Percentiles rank a stretch among this genome's conserved stretches.
Evolutionary conservation across 2,113 vertebrate species (phyloP).

Genomic region (Aldabrachelys gigantea): DNA sequence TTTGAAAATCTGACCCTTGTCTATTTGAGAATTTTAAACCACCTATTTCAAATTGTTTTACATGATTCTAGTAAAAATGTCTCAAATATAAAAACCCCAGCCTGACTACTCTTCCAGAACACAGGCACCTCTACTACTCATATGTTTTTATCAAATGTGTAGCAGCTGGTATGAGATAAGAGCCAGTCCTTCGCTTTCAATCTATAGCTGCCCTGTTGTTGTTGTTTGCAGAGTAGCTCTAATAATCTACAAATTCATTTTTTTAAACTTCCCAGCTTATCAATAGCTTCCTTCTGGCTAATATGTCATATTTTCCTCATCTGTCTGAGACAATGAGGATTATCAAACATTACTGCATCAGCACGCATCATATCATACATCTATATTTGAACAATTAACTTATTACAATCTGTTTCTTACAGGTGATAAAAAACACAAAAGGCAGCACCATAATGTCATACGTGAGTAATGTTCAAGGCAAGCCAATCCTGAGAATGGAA

Average conservation of each 20-base stretch:
- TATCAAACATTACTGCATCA: not conserved
- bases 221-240: not conserved
- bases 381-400: fast-evolving
- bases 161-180: not conserved
- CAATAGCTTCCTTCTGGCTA: not conserved
- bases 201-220: not conserved
- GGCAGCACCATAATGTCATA: not conserved
- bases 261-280: not conserved
- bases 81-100: not conserved
- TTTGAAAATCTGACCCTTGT: not conserved
- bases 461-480: fast-evolving
- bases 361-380: fast-evolving
- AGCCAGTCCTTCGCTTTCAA: not conserved
- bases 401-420: not conserved
- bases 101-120: not conserved
- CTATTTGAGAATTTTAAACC: fast-evolving
- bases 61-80: not conserved
- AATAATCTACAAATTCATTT: not conserved
- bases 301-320: fast-evolving
- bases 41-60: not conserved
- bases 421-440: fast-evolving
- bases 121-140: not conserved
- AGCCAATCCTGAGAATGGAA: not conserved
- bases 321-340: not conserved
- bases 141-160: not conserved